Base-by-base conservation (phyloP, 2,888 invertebrate species). In the Drosophila bunnanda region DNA sequence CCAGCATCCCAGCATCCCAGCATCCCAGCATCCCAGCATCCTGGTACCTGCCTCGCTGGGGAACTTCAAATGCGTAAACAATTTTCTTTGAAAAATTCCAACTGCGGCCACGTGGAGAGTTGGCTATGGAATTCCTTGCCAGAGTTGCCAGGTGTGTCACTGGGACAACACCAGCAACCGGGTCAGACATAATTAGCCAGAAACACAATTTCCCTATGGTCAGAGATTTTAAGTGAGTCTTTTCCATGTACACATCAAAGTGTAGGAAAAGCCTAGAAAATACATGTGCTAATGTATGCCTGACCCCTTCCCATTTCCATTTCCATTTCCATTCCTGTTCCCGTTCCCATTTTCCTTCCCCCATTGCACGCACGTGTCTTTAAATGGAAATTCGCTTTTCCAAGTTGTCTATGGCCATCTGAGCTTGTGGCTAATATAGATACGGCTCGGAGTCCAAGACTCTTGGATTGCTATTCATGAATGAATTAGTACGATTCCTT, bases 11-110 rank as follows among this genome's bases (percentile, higher is more conserved):
- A n/a, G n/a, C n/a, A n/a, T n/a, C n/a, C n/a, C n/a, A n/a, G n/a
- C n/a, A n/a, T n/a, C n/a, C n/a, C n/a, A n/a, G n/a, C n/a, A n/a
- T n/a, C n/a, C n/a, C 30, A 15, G 30, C 41, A 22, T 8, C 6
- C 43, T 43, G 13, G n/a, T n/a, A n/a, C n/a, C 22, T 3, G 2
- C n/a, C 25, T 36, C 58, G 43, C 43, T 34, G 56, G 32, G 17
- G n/a, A n/a, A 79, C 68, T 77, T 68, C 75, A 83, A 76, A 86
- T 75, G 81, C 75, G 76, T 86, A 59, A 76, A 69, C 70, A 83
- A 86, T 76, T 80, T 84, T 69, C 72, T 67, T 82, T 64, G 71
- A 65, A 69, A 85, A 79, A 73, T 65, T 28, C 48, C 39, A 34
- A 30, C 53, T n/a, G 28, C 41, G 46, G 50, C 52, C 20, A 43